These are phyloP conservation scores for Macropis europaea DNA, from an alignment of 2,888 invertebrate genomes.

Conservation along the genomic window DNA sequence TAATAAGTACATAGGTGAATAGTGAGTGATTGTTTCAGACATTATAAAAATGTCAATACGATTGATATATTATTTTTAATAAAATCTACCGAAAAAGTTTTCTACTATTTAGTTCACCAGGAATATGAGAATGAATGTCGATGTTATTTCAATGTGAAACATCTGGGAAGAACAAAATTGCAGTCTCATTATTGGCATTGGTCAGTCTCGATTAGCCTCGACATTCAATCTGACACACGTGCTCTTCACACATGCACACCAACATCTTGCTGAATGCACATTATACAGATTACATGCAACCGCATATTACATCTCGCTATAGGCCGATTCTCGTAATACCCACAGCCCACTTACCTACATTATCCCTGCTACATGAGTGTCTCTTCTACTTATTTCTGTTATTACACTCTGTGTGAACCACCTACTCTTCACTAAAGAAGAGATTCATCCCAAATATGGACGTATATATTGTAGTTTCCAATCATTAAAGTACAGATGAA, in stretches of 20 bases:
- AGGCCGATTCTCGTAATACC: constrained; percentile 74
- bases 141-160: constrained; percentile 1
- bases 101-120: too few species aligned
- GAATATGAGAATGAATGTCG: not conserved
- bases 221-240: constrained; percentile 30
- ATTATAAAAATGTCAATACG: too few species aligned
- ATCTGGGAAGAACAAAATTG: constrained; percentile 21
- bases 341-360: constrained; percentile 80
- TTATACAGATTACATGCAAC: constrained; percentile 49
- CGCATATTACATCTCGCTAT: constrained; percentile 61
- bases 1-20: too few species aligned
- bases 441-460: constrained; percentile 4
- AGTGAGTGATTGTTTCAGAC: too few species aligned
- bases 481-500: too few species aligned
- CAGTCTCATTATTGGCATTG: constrained; percentile 43
- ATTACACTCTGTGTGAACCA: constrained; percentile 39
- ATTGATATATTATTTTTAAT: too few species aligned
- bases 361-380: constrained; percentile 47
- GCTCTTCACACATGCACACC: not conserved
- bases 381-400: constrained; percentile 13
- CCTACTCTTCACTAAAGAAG: constrained; percentile 32
- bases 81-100: too few species aligned
- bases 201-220: constrained; percentile 45
- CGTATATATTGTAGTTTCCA: not conserved
- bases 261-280: constrained; percentile 14